A percentile compares a stretch with the other conserved stretches of the same genome.
Conservation (phyloP, 2,797 vertebrate species). For the Varecia variegata region DNA sequence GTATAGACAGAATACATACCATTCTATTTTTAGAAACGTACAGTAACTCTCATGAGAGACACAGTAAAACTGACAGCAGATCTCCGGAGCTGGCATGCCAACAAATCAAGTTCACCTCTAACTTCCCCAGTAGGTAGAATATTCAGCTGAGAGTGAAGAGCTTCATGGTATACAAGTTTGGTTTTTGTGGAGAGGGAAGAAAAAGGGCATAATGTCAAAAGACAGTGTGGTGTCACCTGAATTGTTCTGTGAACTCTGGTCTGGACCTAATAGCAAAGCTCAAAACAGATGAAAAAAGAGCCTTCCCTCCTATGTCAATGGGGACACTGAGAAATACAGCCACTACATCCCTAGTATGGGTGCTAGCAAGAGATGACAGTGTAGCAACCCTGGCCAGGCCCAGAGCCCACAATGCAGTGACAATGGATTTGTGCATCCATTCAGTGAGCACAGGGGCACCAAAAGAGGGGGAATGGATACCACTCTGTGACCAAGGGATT, state of each 20-base stretch:
- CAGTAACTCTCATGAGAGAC: not conserved
- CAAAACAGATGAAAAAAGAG: not conserved
- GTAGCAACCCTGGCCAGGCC: not conserved
- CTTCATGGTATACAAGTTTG: not conserved
- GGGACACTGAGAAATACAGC: not conserved
- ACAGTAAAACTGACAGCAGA: not conserved
- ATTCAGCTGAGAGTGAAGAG: not conserved
- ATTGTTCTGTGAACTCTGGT: not conserved
- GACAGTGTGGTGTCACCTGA: not conserved
- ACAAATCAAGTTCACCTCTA: not conserved
- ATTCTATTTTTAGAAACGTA: not conserved
- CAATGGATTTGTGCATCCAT: not conserved
- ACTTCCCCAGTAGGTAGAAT: not conserved
- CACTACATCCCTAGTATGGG: not conserved
- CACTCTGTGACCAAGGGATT: not conserved
- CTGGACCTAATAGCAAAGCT: not conserved
- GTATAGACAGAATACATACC: not conserved
- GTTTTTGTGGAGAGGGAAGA: not conserved
- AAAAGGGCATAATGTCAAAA: not conserved
- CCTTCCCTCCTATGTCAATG: not conserved
- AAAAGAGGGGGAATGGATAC: not conserved
- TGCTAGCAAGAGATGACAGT: not conserved
- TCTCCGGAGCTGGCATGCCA: not conserved
- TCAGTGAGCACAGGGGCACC: not conserved
- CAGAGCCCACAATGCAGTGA: not conserved